Evolutionary conservation across 1,140 invertebrate species (phyloP), one percentile per base, ranked within the genome.

Genomic region (Trissolcus basalis): DNA sequence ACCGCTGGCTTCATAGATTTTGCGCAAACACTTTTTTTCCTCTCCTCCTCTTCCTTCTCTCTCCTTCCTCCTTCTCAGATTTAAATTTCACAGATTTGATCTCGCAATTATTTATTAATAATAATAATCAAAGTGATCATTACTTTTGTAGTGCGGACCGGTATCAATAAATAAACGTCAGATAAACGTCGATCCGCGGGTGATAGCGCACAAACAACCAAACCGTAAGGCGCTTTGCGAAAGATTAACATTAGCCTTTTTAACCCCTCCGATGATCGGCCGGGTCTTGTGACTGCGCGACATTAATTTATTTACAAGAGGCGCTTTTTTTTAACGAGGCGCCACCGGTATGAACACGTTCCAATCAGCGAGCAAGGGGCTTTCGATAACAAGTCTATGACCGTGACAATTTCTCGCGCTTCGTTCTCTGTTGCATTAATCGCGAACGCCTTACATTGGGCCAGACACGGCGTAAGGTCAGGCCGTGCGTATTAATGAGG

Each of bases 401-500:
- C 51, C 58, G 51, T 48, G 58, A 64, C 69, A 59, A 53, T 60
- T 64, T 48, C 53, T 53, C 51, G 33, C 33, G 35, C 54, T 55
- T 58, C 43, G 32, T 55, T 67, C 50, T 48, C 6, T 27, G 45
- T 51, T 64, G 75, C 72, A 77, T 77, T 72, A 72, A 77, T 72
- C 53, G 51, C 53, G 35, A 41, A 60, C 48, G 41, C 39, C 43
- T 51, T 44, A 41, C 14, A 35, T 48, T 44, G 43, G 36, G 41
- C 53, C 14, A 39, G 55, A 50, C 48, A 35, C 19, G 48, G 48
- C 63, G 53, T 58, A 48, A 45, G 51, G 48, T 67, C 55, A 60
- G 56, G 39, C 60, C 45, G 55, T 51, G 53, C 43, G 63, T 73
- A 73, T 78, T 75, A 77, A 79, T 81, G 71, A 76, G 70, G 74